phyloP scores from a whole-genome alignment of 2,888 invertebrate genomes.

The Nymphalis polychloros region DNA sequence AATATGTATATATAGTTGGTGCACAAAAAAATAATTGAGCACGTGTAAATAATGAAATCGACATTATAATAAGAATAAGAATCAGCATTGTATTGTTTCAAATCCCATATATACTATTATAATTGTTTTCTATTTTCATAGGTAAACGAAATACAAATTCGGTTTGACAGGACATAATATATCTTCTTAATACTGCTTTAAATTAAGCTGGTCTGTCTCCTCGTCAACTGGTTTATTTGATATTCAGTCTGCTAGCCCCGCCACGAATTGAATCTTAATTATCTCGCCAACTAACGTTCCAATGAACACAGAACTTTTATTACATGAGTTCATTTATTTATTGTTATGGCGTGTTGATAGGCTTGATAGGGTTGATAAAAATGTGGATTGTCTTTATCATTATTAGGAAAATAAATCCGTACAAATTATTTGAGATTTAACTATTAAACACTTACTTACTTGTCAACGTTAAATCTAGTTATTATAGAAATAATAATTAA shows the following conservation, averaged over 20 bases:
- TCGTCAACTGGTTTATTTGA: constrained; percentile 57
- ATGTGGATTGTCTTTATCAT: too few relatives aligned
- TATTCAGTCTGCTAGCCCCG: constrained; percentile 55
- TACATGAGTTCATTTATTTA: constrained; percentile 8
- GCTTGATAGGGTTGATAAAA: neutral
- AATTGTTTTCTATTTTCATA: too few relatives aligned
- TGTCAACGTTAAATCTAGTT: too few relatives aligned
- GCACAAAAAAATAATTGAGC: too few relatives aligned
- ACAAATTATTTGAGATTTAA: too few relatives aligned
- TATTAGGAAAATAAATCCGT: too few relatives aligned
- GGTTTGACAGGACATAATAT: constrained; percentile 45
- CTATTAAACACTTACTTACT: too few relatives aligned
- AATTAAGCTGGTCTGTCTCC: constrained; percentile 49
- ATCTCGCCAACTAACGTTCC: constrained; percentile 14
- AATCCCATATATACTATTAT: neutral
- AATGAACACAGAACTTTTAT: constrained; percentile 14
- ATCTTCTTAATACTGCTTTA: constrained; percentile 51
- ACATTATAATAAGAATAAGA: too few relatives aligned
- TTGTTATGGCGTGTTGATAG: neutral
- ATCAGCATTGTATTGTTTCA: neutral
- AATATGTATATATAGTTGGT: neutral
- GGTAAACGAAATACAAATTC: neutral
- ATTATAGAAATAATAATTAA: too few relatives aligned
- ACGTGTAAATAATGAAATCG: neutral
- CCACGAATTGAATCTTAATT: constrained; percentile 62